Percentiles rank a stretch among this genome's conserved stretches.
These are phyloP conservation scores for Meteorus cinctellus DNA, from an alignment of 2,888 invertebrate genomes.

Conservation along the genomic window DNA sequence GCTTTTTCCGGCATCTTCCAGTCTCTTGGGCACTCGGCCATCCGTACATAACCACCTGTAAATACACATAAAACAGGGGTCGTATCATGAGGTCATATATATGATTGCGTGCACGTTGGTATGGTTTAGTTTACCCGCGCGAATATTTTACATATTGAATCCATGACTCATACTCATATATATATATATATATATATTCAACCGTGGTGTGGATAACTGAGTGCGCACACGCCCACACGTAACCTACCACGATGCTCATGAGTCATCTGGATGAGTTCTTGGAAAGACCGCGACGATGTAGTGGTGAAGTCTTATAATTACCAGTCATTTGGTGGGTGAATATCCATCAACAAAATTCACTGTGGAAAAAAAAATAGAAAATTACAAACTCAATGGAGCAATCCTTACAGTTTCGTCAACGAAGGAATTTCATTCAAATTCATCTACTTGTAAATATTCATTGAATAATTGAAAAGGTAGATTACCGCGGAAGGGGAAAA, in stretches of 20 bases:
- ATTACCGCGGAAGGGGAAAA: too few species aligned
- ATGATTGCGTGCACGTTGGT: constrained; percentile 27
- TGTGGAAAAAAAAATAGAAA: too few species aligned
- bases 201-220: constrained; percentile 12
- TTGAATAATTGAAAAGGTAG: too few species aligned
- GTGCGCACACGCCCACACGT: constrained; percentile 48
- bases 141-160: constrained; percentile 62
- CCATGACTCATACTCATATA: constrained; percentile 61
- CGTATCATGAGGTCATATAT: not conserved
- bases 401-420: too few species aligned
- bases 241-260: constrained; percentile 56
- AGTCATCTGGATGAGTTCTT: constrained; percentile 54
- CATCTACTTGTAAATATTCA: too few species aligned
- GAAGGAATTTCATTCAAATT: too few species aligned
- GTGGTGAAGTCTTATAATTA: constrained; percentile 44
- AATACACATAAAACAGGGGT: constrained; percentile 20
- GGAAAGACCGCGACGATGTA: constrained; percentile 45
- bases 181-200: constrained; percentile 54
- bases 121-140: constrained; percentile 41
- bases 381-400: too few species aligned
- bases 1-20: constrained; percentile 35
- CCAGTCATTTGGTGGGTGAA: constrained; percentile 8
- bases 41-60: constrained; percentile 49
- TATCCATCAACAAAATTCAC: not conserved
- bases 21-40: constrained; percentile 39